A percentile compares a stretch with the other conserved stretches of the same genome.
These are phyloP conservation scores for Phengaris arion DNA, from an alignment of 2,888 invertebrate genomes.

Conservation along the genomic window DNA sequence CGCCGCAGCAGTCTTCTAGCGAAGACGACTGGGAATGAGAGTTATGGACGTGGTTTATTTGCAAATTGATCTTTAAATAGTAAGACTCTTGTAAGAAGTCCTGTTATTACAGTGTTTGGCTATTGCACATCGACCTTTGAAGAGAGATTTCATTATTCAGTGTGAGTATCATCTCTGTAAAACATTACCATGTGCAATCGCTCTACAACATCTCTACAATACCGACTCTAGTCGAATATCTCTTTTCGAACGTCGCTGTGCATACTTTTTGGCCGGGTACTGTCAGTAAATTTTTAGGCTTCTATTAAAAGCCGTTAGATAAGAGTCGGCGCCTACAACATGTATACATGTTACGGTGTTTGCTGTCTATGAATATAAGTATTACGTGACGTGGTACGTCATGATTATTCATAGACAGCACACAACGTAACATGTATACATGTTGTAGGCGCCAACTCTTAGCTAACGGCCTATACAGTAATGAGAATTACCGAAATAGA, in stretches of 20 bases:
- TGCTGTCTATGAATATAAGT: no score
- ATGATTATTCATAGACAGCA: no score
- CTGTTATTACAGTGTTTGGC: no score
- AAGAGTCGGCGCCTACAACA: no score
- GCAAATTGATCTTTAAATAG: background rate
- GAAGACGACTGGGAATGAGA: slow-evolving; percentile 70
- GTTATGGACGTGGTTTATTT: background rate
- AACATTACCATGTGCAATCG: no score
- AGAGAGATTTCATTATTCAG: background rate
- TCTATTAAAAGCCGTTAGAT: background rate
- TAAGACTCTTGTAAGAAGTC: background rate
- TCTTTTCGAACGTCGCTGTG: background rate
- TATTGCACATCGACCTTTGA: background rate
- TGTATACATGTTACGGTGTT: no score
- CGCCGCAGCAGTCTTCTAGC: slow-evolving; percentile 57
- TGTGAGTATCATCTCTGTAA: no score
- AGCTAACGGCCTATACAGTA: no score
- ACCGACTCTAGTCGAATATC: background rate
- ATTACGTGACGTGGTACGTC: no score
- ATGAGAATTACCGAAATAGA: background rate
- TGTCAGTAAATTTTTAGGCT: background rate
- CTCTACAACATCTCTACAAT: background rate
- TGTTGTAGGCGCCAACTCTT: no score
- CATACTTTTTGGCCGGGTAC: background rate
- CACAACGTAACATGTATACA: no score